Evolutionary conservation across 2,888 invertebrate genomes (phyloP).

Genomic region (Colletes collaris): DNA sequence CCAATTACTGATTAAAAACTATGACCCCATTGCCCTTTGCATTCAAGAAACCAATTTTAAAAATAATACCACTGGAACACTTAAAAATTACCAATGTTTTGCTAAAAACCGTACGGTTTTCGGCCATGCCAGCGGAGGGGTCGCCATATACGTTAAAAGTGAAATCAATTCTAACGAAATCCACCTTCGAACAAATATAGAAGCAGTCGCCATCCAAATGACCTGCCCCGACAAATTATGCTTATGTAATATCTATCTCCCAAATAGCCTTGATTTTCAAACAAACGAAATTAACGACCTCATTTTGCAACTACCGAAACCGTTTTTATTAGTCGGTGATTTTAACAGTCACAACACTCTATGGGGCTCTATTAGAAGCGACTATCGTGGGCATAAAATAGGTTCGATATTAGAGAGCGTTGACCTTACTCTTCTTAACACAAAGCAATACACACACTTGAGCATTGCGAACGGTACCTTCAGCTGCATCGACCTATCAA

Average conservation of each 20-base stretch:
- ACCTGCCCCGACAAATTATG: too few species aligned
- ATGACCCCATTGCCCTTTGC: background rate
- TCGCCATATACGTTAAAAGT: conserved; percentile 1
- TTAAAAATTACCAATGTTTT: background rate
- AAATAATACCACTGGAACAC: background rate
- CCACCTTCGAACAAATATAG: conserved; percentile 4
- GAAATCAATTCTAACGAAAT: background rate
- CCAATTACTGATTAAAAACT: conserved; percentile 3
- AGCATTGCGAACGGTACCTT: background rate
- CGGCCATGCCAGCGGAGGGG: background rate
- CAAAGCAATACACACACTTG: background rate
- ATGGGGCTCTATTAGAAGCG: background rate
- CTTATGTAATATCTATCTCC: too few species aligned
- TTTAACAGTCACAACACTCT: too few species aligned
- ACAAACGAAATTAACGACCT: too few species aligned
- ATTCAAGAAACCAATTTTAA: background rate
- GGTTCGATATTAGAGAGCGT: background rate
- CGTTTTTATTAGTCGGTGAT: too few species aligned
- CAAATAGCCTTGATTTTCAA: too few species aligned
- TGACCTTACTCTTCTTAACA: conserved; percentile 3
- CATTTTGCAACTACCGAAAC: too few species aligned
- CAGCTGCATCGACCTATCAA: background rate
- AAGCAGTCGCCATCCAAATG: conserved; percentile 7
- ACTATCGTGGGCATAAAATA: background rate
- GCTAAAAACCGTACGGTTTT: background rate